phyloP scores from a whole-genome alignment of 2,797 vertebrate genomes.

The Channallabes apus region DNA sequence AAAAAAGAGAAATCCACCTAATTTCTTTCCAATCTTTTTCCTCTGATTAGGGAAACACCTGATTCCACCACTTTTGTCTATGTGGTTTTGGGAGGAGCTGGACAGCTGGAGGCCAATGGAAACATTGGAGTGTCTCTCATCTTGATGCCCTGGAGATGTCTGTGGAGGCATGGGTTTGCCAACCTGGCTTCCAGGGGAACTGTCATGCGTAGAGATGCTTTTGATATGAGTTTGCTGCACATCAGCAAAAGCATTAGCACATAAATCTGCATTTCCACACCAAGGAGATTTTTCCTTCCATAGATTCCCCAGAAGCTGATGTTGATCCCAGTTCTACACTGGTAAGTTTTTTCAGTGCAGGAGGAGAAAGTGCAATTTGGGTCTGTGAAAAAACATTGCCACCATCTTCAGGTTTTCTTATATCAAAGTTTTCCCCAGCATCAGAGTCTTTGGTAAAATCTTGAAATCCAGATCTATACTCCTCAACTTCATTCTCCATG shows the following conservation, averaged over 20 bases:
- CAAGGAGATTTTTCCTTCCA: background rate
- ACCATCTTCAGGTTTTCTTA: background rate
- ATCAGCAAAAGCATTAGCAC: background rate
- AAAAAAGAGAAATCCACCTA: conserved; percentile 28
- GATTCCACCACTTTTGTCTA: conserved; percentile 25
- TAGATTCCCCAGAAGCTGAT: background rate
- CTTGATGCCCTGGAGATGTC: conserved; percentile 26
- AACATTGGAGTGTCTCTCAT: conserved; percentile 28
- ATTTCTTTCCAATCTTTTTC: conserved; percentile 59
- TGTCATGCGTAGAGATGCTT: background rate
- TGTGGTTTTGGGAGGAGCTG: background rate
- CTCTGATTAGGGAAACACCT: conserved; percentile 41
- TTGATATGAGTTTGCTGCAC: background rate
- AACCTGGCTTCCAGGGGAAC: background rate
- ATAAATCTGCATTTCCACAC: background rate
- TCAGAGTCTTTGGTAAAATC: conserved; percentile 50
- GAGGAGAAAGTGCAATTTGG: conserved; percentile 34
- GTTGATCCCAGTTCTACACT: conserved; percentile 24
- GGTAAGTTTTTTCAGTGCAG: conserved; percentile 59
- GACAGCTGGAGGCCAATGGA: conserved; percentile 58
- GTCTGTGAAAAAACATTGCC: conserved; percentile 47
- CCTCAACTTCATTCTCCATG: conserved; percentile 60
- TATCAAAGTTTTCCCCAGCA: conserved; percentile 32
- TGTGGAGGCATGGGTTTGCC: conserved; percentile 33
- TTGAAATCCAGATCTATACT: conserved; percentile 23